These are phyloP conservation scores for Hermetia illucens DNA, from an alignment of 1,140 invertebrate genomes.

Conservation along the genomic window DNA sequence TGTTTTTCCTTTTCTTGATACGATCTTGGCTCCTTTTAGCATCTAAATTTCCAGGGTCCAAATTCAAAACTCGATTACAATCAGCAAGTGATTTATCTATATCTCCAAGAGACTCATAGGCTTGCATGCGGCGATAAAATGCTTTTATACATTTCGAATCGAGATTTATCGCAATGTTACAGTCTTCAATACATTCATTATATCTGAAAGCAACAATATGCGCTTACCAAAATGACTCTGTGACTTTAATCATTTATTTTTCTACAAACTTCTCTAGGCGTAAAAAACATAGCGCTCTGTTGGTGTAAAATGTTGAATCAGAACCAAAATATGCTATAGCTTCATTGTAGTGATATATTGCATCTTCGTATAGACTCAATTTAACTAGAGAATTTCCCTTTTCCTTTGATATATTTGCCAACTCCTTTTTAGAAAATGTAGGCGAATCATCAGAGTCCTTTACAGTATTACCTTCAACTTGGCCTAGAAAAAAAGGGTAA, in stretches of 20 bases:
- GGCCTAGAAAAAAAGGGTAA: too few species aligned
- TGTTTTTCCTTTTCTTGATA: conserved; percentile 12
- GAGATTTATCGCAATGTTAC: conserved; percentile 18
- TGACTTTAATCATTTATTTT: background rate
- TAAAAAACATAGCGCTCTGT: conserved; percentile 74
- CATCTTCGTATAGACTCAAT: conserved; percentile 58
- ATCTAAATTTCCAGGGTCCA: conserved; percentile 24
- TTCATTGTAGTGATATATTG: conserved; percentile 63
- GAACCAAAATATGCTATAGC: conserved; percentile 61
- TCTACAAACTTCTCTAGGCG: conserved; percentile 62
- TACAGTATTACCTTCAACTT: too few species aligned
- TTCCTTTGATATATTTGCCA: conserved; percentile 32
- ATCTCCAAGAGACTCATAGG: conserved; percentile 23
- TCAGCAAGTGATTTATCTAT: conserved; percentile 26
- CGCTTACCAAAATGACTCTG: background rate
- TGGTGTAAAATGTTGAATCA: conserved; percentile 73
- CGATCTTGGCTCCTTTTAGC: conserved; percentile 20
- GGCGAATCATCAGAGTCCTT: too few species aligned
- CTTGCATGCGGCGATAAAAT: conserved; percentile 28
- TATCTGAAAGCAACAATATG: conserved; percentile 10
- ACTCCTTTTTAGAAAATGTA: too few species aligned
- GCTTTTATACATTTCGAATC: conserved; percentile 21
- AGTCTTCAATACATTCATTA: conserved; percentile 20
- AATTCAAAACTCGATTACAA: conserved; percentile 20
- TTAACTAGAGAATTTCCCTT: conserved; percentile 76